Evolutionary conservation across 2,113 vertebrate genomes (phyloP).

Genomic region (Dromaius novaehollandiae): DNA sequence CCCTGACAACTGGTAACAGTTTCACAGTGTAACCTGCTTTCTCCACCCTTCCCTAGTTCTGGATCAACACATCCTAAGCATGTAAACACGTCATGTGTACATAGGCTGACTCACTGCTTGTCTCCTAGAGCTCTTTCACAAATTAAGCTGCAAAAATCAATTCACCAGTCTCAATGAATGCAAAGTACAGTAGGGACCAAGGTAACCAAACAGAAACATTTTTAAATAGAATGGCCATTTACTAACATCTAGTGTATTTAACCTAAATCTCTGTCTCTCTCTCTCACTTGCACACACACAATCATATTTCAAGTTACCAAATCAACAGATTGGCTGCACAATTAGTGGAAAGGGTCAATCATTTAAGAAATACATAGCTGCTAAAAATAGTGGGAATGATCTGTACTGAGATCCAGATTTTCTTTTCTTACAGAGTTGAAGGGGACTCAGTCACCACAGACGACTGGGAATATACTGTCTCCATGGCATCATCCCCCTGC

Average conservation of each 20-base stretch:
- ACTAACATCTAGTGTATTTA: neutral
- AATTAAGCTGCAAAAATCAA: neutral
- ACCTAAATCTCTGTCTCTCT: neutral
- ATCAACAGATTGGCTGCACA: neutral
- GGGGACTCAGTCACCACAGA: neutral
- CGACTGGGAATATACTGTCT: neutral
- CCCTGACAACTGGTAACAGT: neutral
- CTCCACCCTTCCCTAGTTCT: neutral
- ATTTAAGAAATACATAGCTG: neutral
- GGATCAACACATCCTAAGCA: neutral
- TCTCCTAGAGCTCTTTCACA: conserved; percentile 1
- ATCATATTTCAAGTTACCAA: neutral
- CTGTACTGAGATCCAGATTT: neutral
- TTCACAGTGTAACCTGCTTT: neutral
- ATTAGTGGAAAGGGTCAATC: neutral
- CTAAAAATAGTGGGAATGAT: neutral
- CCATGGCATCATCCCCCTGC: neutral
- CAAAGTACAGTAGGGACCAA: neutral
- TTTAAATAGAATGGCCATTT: neutral
- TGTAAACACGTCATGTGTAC: neutral
- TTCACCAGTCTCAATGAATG: neutral
- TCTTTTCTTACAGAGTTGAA: neutral
- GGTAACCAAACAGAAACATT: neutral
- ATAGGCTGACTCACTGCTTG: neutral
- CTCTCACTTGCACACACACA: neutral